Evolutionary conservation across 2,113 vertebrate species (phyloP).

Genomic region (Xyliphius kryptos): DNA sequence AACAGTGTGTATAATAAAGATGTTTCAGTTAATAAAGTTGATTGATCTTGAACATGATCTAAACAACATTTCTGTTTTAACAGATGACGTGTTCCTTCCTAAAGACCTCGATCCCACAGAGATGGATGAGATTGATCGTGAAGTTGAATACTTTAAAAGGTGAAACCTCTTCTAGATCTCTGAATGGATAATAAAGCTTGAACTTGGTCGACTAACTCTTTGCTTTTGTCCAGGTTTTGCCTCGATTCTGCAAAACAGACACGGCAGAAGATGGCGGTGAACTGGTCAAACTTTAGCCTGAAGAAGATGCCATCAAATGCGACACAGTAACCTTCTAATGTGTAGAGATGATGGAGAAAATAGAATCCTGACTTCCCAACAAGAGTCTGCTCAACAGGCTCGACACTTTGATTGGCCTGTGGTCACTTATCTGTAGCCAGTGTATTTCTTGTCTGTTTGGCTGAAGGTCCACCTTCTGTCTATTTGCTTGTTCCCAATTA

Average conservation of each 20-base stretch:
- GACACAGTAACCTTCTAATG: conserved; percentile 75
- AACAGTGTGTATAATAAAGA: too few species aligned
- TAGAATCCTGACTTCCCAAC: conserved; percentile 34
- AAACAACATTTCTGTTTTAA: background rate
- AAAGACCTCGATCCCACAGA: conserved; percentile 90
- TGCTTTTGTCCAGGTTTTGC: conserved; percentile 79
- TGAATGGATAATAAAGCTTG: too few species aligned
- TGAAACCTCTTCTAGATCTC: conserved; percentile 46
- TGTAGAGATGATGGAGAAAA: conserved; percentile 48
- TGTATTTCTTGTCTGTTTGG: conserved; percentile 45
- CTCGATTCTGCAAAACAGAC: conserved; percentile 98
- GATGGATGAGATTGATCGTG: conserved; percentile 96
- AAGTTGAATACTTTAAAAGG: conserved; percentile 99
- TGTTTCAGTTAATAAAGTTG: too few species aligned
- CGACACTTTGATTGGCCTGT: conserved; percentile 47
- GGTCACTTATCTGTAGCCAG: conserved; percentile 17
- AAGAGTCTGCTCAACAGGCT: conserved; percentile 51
- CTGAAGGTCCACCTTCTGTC: conserved; percentile 57
- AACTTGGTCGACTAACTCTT: too few species aligned
- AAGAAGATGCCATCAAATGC: conserved; percentile 94
- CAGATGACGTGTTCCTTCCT: conserved; percentile 98
- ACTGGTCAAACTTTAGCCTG: conserved; percentile 99
- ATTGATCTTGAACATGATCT: too few species aligned
- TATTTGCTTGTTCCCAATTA: conserved; percentile 52
- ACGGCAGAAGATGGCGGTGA: conserved; percentile 94